Evolutionary conservation across 1,140 invertebrate species (phyloP).

Genomic region (Acromyrmex charruanus): DNA sequence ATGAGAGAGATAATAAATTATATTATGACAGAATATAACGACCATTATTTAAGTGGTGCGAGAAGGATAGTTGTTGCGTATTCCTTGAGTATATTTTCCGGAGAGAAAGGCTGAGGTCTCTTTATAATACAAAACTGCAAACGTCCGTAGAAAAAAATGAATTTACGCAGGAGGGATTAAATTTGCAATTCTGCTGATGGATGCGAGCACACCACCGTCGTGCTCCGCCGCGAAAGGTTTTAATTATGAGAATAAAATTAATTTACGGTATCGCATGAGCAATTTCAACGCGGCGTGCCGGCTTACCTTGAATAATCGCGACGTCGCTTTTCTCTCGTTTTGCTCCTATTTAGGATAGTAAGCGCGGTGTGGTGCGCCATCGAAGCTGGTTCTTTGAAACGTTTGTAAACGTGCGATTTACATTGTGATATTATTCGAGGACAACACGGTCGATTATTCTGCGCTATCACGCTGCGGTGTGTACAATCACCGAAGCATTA

Average conservation of each 20-base stretch:
- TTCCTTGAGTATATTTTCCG: neutral
- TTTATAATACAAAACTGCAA: constrained; percentile 23
- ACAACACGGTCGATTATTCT: constrained; percentile 16
- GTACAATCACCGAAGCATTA: constrained; percentile 5
- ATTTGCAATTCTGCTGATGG: constrained; percentile 56
- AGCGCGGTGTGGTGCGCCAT: neutral
- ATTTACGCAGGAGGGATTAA: constrained; percentile 30
- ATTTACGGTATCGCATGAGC: constrained; percentile 47
- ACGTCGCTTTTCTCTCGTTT: constrained; percentile 26
- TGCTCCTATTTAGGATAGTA: constrained; percentile 20
- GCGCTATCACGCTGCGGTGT: neutral
- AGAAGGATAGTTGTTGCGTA: neutral
- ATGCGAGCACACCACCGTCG: neutral
- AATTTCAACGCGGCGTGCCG: constrained; percentile 18
- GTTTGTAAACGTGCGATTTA: constrained; percentile 24
- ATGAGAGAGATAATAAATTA: neutral
- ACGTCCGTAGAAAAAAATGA: constrained; percentile 17
- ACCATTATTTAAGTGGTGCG: neutral
- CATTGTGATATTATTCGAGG: constrained; percentile 20
- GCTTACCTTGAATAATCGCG: constrained; percentile 34
- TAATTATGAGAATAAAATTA: constrained; percentile 63
- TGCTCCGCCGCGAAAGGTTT: constrained; percentile 47
- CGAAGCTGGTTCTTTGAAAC: neutral
- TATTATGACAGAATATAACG: neutral
- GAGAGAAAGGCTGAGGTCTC: neutral